Percentiles rank a stretch among this genome's conserved stretches.
Evolutionary conservation across 2,888 invertebrate genomes (phyloP).

Genomic region (Azorinus chamasolen): DNA sequence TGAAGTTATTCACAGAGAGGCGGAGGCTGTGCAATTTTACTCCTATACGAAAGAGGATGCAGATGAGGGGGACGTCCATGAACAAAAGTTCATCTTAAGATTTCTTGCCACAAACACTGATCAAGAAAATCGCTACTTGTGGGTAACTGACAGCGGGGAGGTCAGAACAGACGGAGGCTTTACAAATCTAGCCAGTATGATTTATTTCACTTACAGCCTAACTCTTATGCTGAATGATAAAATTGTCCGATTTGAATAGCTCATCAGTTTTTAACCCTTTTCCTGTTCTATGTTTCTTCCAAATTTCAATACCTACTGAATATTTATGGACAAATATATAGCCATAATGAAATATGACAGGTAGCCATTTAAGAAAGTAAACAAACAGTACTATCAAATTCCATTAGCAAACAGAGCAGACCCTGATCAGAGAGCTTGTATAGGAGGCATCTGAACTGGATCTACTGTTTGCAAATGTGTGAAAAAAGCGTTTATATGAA

Average conservation of each 20-base stretch:
- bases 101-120: constrained; percentile 58
- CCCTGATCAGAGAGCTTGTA: too few species aligned
- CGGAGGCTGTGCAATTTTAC: constrained; percentile 33
- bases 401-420: too few species aligned
- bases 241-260: background rate
- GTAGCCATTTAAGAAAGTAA: too few species aligned
- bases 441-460: too few species aligned
- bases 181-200: constrained; percentile 56
- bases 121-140: constrained; percentile 50
- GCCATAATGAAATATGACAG: too few species aligned
- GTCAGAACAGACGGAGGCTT: constrained; percentile 61
- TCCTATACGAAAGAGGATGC: constrained; percentile 48
- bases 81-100: constrained; percentile 57
- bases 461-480: too few species aligned
- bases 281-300: background rate
- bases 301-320: too few species aligned
- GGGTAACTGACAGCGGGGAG: constrained; percentile 56
- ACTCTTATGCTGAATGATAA: background rate
- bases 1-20: constrained; percentile 13
- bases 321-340: too few species aligned
- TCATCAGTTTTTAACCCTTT: too few species aligned
- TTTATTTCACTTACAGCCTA: background rate
- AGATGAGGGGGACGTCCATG: constrained; percentile 58
- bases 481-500: too few species aligned
- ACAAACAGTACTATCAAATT: too few species aligned